Conservation (phyloP, 1,140 invertebrate species). For the Drosophila lowei region DNA sequence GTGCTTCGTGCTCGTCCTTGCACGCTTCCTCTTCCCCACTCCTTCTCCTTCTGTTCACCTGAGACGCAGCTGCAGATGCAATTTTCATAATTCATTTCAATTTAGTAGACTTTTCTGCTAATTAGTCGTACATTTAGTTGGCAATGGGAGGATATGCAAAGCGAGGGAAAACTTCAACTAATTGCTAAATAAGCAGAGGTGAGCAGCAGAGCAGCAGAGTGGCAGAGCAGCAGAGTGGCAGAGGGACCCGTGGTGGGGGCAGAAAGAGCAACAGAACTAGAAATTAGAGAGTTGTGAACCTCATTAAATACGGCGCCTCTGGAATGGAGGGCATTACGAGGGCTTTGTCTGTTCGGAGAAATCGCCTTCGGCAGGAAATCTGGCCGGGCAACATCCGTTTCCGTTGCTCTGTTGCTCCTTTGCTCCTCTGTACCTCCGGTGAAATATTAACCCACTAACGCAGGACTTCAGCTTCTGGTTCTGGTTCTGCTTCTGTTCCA, state of each 20-base stretch:
- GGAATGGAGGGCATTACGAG: slow-evolving; percentile 39
- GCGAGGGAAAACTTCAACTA: slow-evolving; percentile 29
- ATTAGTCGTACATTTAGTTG: slow-evolving; percentile 65
- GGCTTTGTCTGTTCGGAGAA: slow-evolving; percentile 46
- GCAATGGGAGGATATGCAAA: slow-evolving; percentile 16
- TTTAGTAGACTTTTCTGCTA: slow-evolving; percentile 57
- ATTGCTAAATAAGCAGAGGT: slow-evolving; percentile 39
- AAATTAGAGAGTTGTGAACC: background rate
- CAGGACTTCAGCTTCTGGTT: background rate
- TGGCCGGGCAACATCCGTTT: slow-evolving; percentile 55
- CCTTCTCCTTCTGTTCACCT: slow-evolving; percentile 15
- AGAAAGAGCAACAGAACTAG: background rate
- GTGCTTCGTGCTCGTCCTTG: background rate
- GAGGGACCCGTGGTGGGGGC: background rate
- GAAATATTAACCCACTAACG: slow-evolving; percentile 78
- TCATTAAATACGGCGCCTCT: slow-evolving; percentile 61
- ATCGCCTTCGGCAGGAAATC: slow-evolving; percentile 38
- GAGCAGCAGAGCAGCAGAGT: slow-evolving; percentile 11
- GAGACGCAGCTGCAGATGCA: slow-evolving; percentile 51
- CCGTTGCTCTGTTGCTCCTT: slow-evolving; percentile 25
- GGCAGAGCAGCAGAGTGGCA: background rate
- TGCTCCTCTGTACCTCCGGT: slow-evolving; percentile 9
- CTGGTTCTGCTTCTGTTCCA: background rate
- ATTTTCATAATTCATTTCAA: slow-evolving; percentile 70
- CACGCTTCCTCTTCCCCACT: too few relatives aligned